Percentiles rank a stretch among this genome's conserved stretches.
These are phyloP conservation scores for Agriopis aurantiaria DNA, from an alignment of 2,888 invertebrate genomes.

Conservation along the genomic window DNA sequence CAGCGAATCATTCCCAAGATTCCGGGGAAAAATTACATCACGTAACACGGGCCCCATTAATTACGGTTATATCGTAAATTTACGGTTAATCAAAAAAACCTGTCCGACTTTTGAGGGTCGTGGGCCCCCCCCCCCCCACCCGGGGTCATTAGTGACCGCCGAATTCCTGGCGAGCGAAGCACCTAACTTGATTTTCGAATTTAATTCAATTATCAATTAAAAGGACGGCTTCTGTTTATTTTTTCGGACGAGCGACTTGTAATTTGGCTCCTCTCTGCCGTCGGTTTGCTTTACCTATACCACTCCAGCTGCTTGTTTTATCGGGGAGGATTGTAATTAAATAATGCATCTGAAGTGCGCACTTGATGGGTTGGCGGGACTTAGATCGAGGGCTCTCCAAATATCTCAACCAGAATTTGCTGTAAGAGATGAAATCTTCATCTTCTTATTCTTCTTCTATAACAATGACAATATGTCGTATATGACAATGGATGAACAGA, in stretches of 20 bases:
- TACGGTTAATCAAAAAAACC: conserved; percentile 75
- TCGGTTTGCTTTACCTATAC: conserved; percentile 61
- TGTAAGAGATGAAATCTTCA: not conserved
- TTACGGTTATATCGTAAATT: conserved; percentile 73
- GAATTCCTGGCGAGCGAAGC: conserved; percentile 61
- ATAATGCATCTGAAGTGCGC: conserved; percentile 40
- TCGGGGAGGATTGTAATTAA: conserved; percentile 41
- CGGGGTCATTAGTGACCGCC: conserved; percentile 71
- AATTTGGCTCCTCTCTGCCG: conserved; percentile 66
- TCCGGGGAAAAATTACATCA: conserved; percentile 52
- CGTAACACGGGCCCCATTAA: conserved; percentile 69
- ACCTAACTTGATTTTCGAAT: conserved; percentile 77
- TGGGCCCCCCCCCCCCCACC: conserved; percentile 39
- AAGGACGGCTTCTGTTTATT: conserved; percentile 73
- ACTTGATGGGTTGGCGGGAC: conserved; percentile 27
- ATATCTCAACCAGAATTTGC: not conserved
- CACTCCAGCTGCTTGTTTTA: conserved; percentile 54
- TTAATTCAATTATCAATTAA: conserved; percentile 84
- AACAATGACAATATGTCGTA: too few species aligned
- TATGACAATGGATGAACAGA: too few species aligned
- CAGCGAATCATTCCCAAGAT: conserved; percentile 59
- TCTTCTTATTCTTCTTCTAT: too few species aligned
- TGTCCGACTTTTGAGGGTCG: conserved; percentile 64
- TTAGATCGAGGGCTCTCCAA: not conserved
- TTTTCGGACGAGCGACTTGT: conserved; percentile 67